Base-by-base conservation (phyloP, 2,797 vertebrate genomes). In the Sciurus vulgaris region DNA sequence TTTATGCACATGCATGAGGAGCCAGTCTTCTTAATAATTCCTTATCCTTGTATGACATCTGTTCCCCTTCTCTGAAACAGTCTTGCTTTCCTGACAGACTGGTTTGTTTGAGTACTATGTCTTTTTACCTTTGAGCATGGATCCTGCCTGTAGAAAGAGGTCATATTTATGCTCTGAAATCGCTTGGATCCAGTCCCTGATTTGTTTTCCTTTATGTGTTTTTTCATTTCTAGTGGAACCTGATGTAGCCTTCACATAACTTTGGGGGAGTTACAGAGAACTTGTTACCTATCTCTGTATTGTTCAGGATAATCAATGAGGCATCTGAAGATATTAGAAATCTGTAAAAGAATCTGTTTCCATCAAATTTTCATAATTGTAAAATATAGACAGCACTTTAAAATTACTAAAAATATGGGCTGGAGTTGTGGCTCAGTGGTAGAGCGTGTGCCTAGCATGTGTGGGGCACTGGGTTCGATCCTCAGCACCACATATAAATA, bases 301-400 rank as follows among this genome's bases (percentile, higher is more conserved):
- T 89, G 59, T 89, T 91, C n/a, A 65, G 77, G 54, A 87, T 94
- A 84, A 30, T 91, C 89, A 92, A 78, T 79, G 65, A 56, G 10
- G 1, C 95, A 86, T 85, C 67, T 93, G 84, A 89, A 84, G 70
- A 94, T 65, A 89, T 94, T 76, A 92, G 49, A 96, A 67, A 70
- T 72, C 18, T 70, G 18, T 81, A 84, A 33, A 76, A 93, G 61
- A 94, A 86, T 65, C 74, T 86, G 8, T 78, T 81, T 78, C 13
- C 8, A 74, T 92, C 38, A 95, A 93, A 72, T 67, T 44, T 67
- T 7, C 49, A 63, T 22, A 47, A 59, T 73, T 87, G 49, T 24
- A 95, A 89, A 89, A 89, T 61, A 77, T 26, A 44, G 79, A 54
- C 7, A 81, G 30, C 5, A 47, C 28, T 84, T 96, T 84, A 86